Evolutionary conservation across 1,140 invertebrate species (phyloP).

Genomic region (Sinella curviseta): DNA sequence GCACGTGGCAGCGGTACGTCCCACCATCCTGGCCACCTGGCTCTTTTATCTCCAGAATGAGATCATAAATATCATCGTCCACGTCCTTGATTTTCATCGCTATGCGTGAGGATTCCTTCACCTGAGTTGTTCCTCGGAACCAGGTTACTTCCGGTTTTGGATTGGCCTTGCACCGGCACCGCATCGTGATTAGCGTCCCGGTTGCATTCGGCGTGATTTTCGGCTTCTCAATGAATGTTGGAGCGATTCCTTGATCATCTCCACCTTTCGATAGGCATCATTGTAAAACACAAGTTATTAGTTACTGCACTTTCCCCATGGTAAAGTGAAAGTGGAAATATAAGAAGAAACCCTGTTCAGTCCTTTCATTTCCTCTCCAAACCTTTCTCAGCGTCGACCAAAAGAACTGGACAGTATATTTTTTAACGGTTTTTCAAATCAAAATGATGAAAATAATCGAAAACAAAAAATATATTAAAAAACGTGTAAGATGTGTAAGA

Average conservation of each 20-base stretch:
- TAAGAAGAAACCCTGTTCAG: not conserved
- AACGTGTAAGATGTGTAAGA: no score
- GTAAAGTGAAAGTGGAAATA: not conserved
- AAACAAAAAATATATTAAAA: no score
- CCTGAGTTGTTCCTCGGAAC: conserved; percentile 81
- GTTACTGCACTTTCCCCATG: no score
- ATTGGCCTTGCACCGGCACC: conserved; percentile 90
- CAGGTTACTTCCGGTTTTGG: conserved; percentile 85
- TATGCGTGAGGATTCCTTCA: conserved; percentile 83
- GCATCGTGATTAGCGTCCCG: conserved; percentile 92
- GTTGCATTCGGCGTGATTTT: conserved; percentile 96
- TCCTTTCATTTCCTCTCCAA: conserved; percentile 22
- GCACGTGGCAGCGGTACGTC: conserved; percentile 93
- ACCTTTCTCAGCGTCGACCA: conserved; percentile 6
- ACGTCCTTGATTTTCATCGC: conserved; percentile 72
- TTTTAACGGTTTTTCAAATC: not conserved
- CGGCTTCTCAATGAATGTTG: conserved; percentile 94
- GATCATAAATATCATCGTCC: conserved; percentile 83
- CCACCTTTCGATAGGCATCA: conserved; percentile 76
- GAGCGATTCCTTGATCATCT: conserved; percentile 83
- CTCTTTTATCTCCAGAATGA: conserved; percentile 87
- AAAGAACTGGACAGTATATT: not conserved
- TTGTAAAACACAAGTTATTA: conserved; percentile 34
- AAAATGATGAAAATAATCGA: no score
- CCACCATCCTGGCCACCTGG: conserved; percentile 92